Evolutionary conservation across 1,140 invertebrate genomes (phyloP), one percentile per base, ranked within the genome.

Genomic region (Ceratina australensis): DNA sequence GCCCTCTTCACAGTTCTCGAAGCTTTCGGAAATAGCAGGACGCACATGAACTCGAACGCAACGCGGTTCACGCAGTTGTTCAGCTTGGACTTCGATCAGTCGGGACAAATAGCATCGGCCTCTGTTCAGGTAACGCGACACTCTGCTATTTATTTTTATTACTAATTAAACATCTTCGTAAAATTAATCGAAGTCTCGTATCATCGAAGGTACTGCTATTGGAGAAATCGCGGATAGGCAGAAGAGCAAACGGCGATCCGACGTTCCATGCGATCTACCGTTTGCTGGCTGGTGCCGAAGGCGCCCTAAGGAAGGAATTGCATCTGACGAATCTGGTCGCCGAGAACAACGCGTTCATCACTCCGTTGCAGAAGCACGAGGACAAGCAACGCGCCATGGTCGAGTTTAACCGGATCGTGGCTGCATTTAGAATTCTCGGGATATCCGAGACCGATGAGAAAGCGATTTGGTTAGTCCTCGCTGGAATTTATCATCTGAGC

Each of bases 1-100:
- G 96, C 97, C 1, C 94, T 97, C 8, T 96, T 96, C 87, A 96
- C 95, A 0, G 93, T 98, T 20, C 92, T 98, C 67, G 97, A 99
- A 88, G 95, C 96, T 1, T 98, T 99, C 93, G 97, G 97, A 61
- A 98, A 97, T 88, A 95, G 96, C 88, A 93, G 94, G 85, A 97
- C 97, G 3, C 93, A 95, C 54, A 93, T 97, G 87, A 97, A 98
- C 87, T 94, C 94, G 8, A 97, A 98, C 92, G 96, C 97, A 7
- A 97, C 97, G 0, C 93, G 97, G 64, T 98, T 97, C 89, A 96
- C 97, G 3, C 96, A 98, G 85, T 93, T 98, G 50, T 96, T 97
- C 76, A 97, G 96, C 63, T 90, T 99, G 60, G 97, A 98, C 89
- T 98, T 98, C 89, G 98, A 99, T 92, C 96, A 98, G 83, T 96